These are phyloP conservation scores for Cataglyphis livida DNA, from an alignment of 2,888 invertebrate species.

Conservation along the genomic window DNA sequence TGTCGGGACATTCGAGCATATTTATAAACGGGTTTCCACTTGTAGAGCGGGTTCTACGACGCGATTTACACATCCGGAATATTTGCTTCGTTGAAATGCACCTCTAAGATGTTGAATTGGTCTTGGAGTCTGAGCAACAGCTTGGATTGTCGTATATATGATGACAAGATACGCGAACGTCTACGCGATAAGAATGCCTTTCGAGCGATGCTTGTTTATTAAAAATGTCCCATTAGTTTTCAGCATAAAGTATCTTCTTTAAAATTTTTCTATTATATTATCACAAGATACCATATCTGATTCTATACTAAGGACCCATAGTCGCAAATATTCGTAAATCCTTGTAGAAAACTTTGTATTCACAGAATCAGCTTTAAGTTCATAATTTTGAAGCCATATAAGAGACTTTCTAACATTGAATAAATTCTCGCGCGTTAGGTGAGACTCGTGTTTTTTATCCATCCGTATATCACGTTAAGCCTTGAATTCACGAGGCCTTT, in stretches of 20 bases:
- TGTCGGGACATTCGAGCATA: slow-evolving; percentile 52
- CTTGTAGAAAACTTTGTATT: not conserved
- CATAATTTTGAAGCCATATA: slow-evolving; percentile 17
- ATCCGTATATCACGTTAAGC: slow-evolving; percentile 51
- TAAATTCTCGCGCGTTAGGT: not conserved
- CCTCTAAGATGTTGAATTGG: slow-evolving; percentile 32
- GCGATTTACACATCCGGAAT: slow-evolving; percentile 41
- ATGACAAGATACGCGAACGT: not conserved
- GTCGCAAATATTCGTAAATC: slow-evolving; percentile 29
- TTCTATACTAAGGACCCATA: not conserved
- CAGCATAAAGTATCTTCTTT: not conserved
- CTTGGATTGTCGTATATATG: slow-evolving; percentile 11
- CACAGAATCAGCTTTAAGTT: not conserved
- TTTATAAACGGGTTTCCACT: slow-evolving; percentile 33
- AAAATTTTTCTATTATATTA: not conserved
- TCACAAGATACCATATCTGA: not conserved
- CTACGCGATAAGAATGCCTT: not conserved
- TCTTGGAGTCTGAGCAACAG: slow-evolving; percentile 1
- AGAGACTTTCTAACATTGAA: slow-evolving; percentile 1
- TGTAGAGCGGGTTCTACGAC: slow-evolving; percentile 1
- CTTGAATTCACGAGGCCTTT: not conserved
- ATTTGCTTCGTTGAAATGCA: slow-evolving; percentile 34
- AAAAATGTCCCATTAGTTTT: not conserved
- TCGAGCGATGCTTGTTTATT: not conserved
- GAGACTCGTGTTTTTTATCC: not conserved